Evolutionary conservation across 2,888 invertebrate species (phyloP).

Genomic region (Litoditis marina): DNA sequence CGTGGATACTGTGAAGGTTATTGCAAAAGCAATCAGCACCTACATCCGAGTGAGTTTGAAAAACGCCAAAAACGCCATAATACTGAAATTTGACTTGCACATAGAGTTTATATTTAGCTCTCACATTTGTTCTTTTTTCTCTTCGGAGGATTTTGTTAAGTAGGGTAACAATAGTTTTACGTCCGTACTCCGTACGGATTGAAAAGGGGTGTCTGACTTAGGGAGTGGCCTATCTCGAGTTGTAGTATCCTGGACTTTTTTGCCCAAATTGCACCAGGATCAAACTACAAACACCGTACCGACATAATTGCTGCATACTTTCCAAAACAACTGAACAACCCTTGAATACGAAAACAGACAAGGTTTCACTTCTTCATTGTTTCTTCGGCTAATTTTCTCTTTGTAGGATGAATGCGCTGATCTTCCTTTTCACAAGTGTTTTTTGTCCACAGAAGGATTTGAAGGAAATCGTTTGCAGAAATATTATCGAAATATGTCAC

Average conservation of each 20-base stretch:
- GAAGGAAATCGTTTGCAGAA: constrained; percentile 69
- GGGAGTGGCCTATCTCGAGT: not conserved
- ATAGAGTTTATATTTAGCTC: no score
- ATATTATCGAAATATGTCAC: constrained; percentile 70
- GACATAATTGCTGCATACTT: no score
- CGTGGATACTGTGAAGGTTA: constrained; percentile 59
- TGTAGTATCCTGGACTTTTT: no score
- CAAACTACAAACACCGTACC: no score
- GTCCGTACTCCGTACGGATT: no score
- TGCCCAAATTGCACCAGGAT: no score
- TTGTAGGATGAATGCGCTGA: constrained; percentile 31
- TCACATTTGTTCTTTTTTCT: constrained; percentile 11
- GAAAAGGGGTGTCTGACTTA: not conserved
- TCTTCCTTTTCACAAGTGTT: constrained; percentile 37
- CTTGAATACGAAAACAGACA: no score
- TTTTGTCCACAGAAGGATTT: constrained; percentile 47
- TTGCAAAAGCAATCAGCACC: constrained; percentile 57
- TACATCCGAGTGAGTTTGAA: constrained; percentile 54
- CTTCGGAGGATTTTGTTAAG: not conserved
- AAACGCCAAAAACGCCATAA: no score
- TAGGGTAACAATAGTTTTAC: no score
- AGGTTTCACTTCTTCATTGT: no score
- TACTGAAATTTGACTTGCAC: no score
- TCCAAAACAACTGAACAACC: no score
- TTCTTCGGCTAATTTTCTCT: not conserved